A percentile compares a stretch with the other conserved stretches of the same genome.
Conservation (phyloP, 2,888 invertebrate genomes). For the Eristalinus aeneus region DNA sequence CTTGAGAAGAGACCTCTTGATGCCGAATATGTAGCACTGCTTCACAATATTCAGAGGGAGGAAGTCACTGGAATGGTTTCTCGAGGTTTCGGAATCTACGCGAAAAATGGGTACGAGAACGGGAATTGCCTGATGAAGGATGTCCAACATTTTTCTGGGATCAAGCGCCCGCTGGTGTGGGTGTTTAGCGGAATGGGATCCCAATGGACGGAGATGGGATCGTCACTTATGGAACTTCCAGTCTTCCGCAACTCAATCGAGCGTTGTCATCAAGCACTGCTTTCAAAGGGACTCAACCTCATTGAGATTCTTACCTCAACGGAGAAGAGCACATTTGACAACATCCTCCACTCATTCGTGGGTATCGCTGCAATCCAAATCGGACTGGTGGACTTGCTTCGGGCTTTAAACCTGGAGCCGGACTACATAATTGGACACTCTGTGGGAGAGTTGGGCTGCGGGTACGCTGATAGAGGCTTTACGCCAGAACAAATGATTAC, state of each 20-base stretch:
- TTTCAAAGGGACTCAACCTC: conserved; percentile 84
- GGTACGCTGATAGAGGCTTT: conserved; percentile 95
- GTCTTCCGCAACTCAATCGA: conserved; percentile 87
- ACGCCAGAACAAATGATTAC: conserved; percentile 93
- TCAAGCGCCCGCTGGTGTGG: conserved; percentile 90
- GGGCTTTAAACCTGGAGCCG: conserved; percentile 84
- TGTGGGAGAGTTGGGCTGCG: conserved; percentile 96
- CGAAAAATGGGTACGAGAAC: conserved; percentile 72
- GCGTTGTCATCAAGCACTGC: conserved; percentile 82
- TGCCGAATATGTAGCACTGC: conserved; percentile 83
- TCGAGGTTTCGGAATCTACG: conserved; percentile 86
- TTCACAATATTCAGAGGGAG: conserved; percentile 84
- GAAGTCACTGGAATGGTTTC: conserved; percentile 86
- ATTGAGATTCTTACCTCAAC: conserved; percentile 84
- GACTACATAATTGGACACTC: conserved; percentile 94
- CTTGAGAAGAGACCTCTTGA: conserved; percentile 84
- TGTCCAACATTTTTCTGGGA: conserved; percentile 84
- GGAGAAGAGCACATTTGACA: conserved; percentile 84
- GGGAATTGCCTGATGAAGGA: conserved; percentile 81
- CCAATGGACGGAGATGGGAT: conserved; percentile 93
- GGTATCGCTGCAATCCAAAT: conserved; percentile 88
- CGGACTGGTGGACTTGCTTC: conserved; percentile 84
- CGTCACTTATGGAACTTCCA: conserved; percentile 87
- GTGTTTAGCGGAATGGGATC: conserved; percentile 96
- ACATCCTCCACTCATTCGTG: conserved; percentile 87